These are phyloP conservation scores for Baccha elongata DNA, from an alignment of 2,888 invertebrate genomes.

Conservation along the genomic window DNA sequence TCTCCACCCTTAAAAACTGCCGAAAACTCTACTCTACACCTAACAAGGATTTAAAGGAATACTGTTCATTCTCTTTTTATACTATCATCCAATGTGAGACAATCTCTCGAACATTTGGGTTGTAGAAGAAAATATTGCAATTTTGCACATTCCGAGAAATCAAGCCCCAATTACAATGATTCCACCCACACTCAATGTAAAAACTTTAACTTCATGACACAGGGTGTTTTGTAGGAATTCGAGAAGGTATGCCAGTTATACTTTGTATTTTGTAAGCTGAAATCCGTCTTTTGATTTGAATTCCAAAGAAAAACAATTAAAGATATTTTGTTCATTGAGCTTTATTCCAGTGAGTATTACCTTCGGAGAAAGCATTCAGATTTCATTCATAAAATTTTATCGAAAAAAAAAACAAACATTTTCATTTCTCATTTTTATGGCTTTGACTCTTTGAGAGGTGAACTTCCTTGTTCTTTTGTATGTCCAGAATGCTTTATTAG, in stretches of 20 bases:
- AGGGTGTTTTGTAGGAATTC: neutral
- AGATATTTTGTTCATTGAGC: no score
- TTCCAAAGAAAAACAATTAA: no score
- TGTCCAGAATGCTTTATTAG: no score
- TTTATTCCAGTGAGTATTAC: no score
- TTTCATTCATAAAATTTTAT: no score
- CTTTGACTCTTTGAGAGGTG: no score
- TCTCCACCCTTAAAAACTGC: neutral
- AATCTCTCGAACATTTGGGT: neutral
- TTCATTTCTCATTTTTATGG: no score
- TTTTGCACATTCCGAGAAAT: neutral
- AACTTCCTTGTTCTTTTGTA: no score
- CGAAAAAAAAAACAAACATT: no score
- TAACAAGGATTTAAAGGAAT: slow-evolving; percentile 2
- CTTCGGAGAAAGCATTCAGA: no score
- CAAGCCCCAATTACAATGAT: neutral
- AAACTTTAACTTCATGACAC: neutral
- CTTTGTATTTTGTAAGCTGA: no score
- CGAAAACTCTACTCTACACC: slow-evolving; percentile 5
- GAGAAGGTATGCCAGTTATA: neutral
- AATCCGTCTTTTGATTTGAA: no score
- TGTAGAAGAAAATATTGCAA: slow-evolving; percentile 10
- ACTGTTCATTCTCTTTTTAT: neutral
- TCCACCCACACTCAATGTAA: neutral
- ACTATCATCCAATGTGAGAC: neutral